phyloP scores from a whole-genome alignment of 2,888 invertebrate genomes.

The Troilus luridus region DNA sequence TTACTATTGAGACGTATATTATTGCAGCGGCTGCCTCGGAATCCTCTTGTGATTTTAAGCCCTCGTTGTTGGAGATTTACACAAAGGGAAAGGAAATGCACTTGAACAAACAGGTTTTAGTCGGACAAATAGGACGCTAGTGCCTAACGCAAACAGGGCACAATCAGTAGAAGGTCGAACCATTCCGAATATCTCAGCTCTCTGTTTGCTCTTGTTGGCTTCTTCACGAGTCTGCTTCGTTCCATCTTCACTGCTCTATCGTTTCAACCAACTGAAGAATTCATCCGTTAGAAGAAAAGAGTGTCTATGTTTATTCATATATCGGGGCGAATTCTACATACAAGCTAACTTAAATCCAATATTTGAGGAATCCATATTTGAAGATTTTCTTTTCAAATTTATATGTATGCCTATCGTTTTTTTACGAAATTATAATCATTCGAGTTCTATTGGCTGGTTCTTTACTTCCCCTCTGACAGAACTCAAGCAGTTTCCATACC shows the following conservation, averaged over 20 bases:
- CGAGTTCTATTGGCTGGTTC: too few species aligned
- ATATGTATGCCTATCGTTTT: too few species aligned
- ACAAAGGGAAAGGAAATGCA: not conserved
- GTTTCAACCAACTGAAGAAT: not conserved
- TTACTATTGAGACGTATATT: not conserved
- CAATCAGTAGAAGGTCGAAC: not conserved
- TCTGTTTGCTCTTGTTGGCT: not conserved
- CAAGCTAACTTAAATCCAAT: too few species aligned
- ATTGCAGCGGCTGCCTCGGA: not conserved
- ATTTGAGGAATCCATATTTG: too few species aligned
- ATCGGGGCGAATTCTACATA: too few species aligned
- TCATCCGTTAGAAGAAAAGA: not conserved
- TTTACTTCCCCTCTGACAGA: too few species aligned
- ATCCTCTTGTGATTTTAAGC: not conserved
- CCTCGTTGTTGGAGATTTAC: not conserved
- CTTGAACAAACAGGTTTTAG: constrained; percentile 27
- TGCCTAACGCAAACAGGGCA: not conserved
- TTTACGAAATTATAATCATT: too few species aligned
- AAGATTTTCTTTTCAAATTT: too few species aligned
- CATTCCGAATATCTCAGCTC: not conserved
- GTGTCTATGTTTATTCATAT: not conserved
- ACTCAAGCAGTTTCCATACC: too few species aligned
- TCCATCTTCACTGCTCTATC: not conserved
- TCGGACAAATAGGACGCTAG: not conserved
- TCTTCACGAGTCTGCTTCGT: not conserved